A percentile compares a stretch with the other conserved stretches of the same genome.
phyloP scores from a whole-genome alignment of 2,113 vertebrate species.

The Delphinus delphis region DNA sequence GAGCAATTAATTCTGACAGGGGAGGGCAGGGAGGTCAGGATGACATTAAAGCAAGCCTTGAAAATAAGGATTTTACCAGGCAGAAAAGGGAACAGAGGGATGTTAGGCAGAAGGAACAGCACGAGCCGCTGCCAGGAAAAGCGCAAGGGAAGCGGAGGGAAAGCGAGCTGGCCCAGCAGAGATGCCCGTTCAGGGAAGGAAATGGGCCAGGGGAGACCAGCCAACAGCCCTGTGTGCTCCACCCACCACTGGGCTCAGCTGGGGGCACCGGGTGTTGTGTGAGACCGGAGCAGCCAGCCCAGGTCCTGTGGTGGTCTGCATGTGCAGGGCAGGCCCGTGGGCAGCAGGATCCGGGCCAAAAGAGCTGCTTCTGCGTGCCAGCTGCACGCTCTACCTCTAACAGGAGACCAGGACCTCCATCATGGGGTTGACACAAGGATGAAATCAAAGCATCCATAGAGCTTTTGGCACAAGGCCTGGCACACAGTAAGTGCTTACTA shows the following conservation, averaged over 20 bases:
- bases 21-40: slow-evolving; percentile 66
- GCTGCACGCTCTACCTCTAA: neutral
- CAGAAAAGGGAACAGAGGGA: slow-evolving; percentile 18
- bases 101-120: slow-evolving; percentile 43
- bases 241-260: neutral
- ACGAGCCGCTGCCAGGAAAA: slow-evolving; percentile 41
- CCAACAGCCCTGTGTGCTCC: neutral
- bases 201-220: neutral
- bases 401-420: neutral
- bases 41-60: slow-evolving; percentile 64
- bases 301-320: neutral
- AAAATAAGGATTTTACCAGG: slow-evolving; percentile 61
- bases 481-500: neutral
- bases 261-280: neutral
- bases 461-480: neutral
- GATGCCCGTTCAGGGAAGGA: neutral
- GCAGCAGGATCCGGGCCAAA: neutral
- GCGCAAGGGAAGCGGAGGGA: neutral
- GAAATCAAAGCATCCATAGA: neutral
- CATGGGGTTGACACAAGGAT: neutral
- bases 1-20: slow-evolving; percentile 76
- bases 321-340: neutral
- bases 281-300: neutral
- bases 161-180: neutral
- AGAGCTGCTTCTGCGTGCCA: neutral